phyloP scores from a whole-genome alignment of 2,888 invertebrate genomes.

The Branchipolynoe longqiensis region DNA sequence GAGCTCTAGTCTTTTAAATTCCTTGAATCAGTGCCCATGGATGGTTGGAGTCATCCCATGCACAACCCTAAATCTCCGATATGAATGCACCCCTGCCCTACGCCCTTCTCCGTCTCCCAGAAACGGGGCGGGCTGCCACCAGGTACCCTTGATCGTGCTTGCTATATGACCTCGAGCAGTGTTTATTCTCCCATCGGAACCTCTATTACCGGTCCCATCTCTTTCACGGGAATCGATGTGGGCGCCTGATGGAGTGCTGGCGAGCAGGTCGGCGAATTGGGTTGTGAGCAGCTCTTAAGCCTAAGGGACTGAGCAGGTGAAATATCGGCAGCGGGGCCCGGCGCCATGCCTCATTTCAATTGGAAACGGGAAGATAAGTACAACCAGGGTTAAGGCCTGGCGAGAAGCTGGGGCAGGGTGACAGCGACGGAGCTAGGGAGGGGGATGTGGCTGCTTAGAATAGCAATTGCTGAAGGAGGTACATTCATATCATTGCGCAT shows the following conservation, averaged over 20 bases:
- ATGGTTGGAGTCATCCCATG: not conserved
- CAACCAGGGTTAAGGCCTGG: not conserved
- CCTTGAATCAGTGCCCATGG: not conserved
- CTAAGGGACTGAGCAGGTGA: not conserved
- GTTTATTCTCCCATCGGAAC: conserved; percentile 28
- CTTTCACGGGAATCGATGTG: conserved; percentile 6
- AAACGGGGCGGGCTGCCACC: too few species aligned
- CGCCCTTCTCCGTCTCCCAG: not conserved
- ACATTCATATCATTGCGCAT: too few species aligned
- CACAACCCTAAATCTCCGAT: not conserved
- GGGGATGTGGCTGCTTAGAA: not conserved
- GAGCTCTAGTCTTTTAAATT: not conserved
- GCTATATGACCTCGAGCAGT: not conserved
- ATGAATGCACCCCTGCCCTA: not conserved
- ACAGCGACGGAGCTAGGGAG: not conserved
- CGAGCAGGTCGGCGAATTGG: conserved; percentile 30
- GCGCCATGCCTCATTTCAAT: conserved; percentile 11
- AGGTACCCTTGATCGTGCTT: not conserved
- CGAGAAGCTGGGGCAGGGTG: not conserved
- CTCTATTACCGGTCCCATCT: conserved; percentile 36
- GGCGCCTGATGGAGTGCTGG: not conserved
- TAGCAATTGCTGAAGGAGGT: not conserved
- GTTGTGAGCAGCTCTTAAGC: conserved; percentile 28
- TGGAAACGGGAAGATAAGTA: not conserved
- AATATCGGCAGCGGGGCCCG: not conserved